phyloP scores from a whole-genome alignment of 2,113 vertebrate genomes.

The Myotis yumanensis region DNA sequence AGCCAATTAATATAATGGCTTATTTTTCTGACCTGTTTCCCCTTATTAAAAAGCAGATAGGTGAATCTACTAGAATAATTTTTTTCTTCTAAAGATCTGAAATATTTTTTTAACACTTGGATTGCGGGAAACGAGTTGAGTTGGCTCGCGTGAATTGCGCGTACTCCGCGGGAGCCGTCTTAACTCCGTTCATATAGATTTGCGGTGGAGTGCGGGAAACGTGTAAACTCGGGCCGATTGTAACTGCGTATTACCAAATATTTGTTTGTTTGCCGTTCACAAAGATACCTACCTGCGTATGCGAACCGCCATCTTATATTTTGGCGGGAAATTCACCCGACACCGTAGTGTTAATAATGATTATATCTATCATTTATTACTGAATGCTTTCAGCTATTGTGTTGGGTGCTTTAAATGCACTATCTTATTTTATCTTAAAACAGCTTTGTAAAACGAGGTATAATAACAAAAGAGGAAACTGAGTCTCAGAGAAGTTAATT shows the following conservation, averaged over 20 bases:
- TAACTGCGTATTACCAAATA: too few species aligned
- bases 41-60: constrained; percentile 18
- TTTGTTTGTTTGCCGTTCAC: too few species aligned
- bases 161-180: too few species aligned
- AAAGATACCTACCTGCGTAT: too few species aligned
- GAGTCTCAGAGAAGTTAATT: background rate
- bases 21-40: constrained; percentile 21
- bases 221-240: too few species aligned
- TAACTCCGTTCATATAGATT: too few species aligned
- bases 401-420: background rate
- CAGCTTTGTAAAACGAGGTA: background rate
- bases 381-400: constrained; percentile 25
- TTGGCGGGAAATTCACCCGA: too few species aligned
- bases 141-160: too few species aligned
- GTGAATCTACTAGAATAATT: constrained; percentile 30
- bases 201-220: too few species aligned
- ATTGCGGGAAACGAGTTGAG: too few species aligned
- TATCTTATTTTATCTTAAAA: constrained; percentile 28
- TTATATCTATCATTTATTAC: constrained; percentile 23
- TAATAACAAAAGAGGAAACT: background rate
- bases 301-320: too few species aligned
- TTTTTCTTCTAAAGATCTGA: constrained; percentile 29
- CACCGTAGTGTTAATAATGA: too few species aligned
- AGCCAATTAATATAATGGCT: background rate
- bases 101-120: constrained; percentile 34